Conservation (phyloP, 2,113 vertebrate species). For the Cyprichromis sp. region DNA sequence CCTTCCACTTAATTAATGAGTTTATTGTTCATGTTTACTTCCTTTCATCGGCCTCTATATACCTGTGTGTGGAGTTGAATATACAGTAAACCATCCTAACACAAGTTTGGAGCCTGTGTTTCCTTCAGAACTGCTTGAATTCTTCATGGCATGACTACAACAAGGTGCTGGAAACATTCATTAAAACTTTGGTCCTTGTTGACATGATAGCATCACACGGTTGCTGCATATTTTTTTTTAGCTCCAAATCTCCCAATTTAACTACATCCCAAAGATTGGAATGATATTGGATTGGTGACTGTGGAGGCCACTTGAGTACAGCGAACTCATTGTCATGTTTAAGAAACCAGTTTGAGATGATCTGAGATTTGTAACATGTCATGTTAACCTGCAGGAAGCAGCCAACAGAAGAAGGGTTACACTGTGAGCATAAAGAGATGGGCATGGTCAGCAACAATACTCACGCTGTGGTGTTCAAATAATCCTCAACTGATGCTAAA, state of each 20-base stretch:
- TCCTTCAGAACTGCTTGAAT: not conserved
- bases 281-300: not conserved
- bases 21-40: not conserved
- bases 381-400: not conserved
- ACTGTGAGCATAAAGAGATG: not conserved
- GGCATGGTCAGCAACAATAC: not conserved
- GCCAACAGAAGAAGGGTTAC: not conserved
- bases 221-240: not conserved
- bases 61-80: not conserved
- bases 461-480: not conserved
- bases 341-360: not conserved
- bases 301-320: not conserved
- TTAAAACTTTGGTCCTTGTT: not conserved
- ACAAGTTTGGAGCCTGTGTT: not conserved
- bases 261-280: not conserved
- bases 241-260: not conserved
- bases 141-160: not conserved
- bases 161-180: not conserved
- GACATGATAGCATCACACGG: not conserved
- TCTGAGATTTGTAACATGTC: not conserved
- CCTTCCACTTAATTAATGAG: not conserved
- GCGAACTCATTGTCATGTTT: not conserved
- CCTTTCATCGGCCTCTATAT: not conserved
- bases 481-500: not conserved
- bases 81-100: fast-evolving